Evolutionary conservation across 2,888 invertebrate species (phyloP).

Genomic region (Isoperla grammatica): DNA sequence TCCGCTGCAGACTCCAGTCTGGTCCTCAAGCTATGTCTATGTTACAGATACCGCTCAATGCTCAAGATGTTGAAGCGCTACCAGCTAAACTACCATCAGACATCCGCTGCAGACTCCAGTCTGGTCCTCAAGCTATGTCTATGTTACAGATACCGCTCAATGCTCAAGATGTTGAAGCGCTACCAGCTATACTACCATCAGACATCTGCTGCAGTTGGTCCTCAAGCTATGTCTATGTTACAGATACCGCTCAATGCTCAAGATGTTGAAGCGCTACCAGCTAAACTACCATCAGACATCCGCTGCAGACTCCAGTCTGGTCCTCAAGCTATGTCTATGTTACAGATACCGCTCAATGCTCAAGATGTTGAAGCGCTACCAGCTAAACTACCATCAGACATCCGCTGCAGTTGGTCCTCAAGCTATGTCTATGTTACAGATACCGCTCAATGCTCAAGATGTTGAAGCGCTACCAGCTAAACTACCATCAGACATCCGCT

Average conservation of each 20-base stretch:
- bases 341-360: slow-evolving; percentile 73
- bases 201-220: slow-evolving; percentile 45
- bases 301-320: slow-evolving; percentile 44
- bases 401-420: slow-evolving; percentile 50
- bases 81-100: slow-evolving; percentile 66
- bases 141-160: slow-evolving; percentile 60
- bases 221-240: slow-evolving; percentile 29
- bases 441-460: slow-evolving; percentile 78
- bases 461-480: slow-evolving; percentile 77
- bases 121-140: slow-evolving; percentile 56
- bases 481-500: slow-evolving; percentile 54
- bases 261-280: slow-evolving; percentile 78
- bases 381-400: slow-evolving; percentile 64
- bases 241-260: slow-evolving; percentile 74
- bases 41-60: slow-evolving; percentile 68
- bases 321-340: too few relatives aligned
- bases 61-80: slow-evolving; percentile 78
- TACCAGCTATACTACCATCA: slow-evolving; percentile 74
- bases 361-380: slow-evolving; percentile 77
- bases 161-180: slow-evolving; percentile 78
- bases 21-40: too few relatives aligned
- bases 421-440: slow-evolving; percentile 46
- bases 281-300: slow-evolving; percentile 61
- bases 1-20: slow-evolving; percentile 43
- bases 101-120: slow-evolving; percentile 44